These are phyloP conservation scores for Lycopodina hypogea DNA, from an alignment of 37 sponge, comb jelly and placozoan genomes.

Conservation along the genomic window DNA sequence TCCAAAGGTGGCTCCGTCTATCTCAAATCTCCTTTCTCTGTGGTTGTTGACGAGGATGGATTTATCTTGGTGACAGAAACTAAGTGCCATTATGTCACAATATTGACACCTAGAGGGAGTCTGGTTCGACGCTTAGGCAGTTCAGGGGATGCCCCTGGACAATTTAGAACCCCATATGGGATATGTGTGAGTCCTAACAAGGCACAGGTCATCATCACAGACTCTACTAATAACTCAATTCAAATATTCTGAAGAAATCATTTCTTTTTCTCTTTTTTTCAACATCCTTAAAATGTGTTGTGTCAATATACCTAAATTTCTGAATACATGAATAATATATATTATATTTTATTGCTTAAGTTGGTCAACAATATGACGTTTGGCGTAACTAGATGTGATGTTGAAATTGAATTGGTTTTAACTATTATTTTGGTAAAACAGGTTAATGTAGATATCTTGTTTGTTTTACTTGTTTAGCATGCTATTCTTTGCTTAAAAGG, in stretches of 20 bases:
- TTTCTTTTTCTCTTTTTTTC: no score
- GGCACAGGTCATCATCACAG: slow-evolving; percentile 19
- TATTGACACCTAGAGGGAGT: slow-evolving; percentile 37
- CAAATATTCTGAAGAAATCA: slow-evolving; percentile 17
- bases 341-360: no score
- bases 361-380: no score
- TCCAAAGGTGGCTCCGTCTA: not conserved
- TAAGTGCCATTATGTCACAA: slow-evolving; percentile 13
- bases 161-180: slow-evolving; percentile 36
- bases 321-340: no score
- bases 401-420: no score
- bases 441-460: no score
- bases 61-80: slow-evolving; percentile 42
- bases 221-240: slow-evolving; percentile 25
- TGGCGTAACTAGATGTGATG: no score
- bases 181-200: slow-evolving; percentile 19
- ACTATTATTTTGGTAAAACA: no score
- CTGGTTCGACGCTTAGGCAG: slow-evolving; percentile 30
- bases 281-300: no score
- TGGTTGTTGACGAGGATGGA: slow-evolving; percentile 32
- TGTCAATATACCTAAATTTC: no score
- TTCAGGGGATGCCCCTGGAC: not conserved
- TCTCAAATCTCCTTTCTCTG: slow-evolving; percentile 7
- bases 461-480: no score
- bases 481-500: no score